These are phyloP conservation scores for Erpetoichthys calabaricus DNA, from an alignment of 2,797 vertebrate species.

Conservation along the genomic window DNA sequence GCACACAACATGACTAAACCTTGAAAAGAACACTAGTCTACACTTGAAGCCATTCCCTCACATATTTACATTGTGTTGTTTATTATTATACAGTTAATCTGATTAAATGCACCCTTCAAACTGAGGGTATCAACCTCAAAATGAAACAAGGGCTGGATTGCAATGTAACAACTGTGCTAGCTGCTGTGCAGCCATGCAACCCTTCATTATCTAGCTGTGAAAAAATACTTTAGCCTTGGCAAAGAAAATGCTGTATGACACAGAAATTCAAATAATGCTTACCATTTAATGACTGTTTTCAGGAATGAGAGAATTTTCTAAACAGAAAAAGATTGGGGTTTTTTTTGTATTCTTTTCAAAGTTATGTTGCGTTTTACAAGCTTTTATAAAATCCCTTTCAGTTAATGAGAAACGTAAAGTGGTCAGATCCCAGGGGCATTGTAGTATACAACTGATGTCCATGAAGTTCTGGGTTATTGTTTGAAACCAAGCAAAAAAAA, in stretches of 20 bases:
- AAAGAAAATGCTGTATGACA: no score
- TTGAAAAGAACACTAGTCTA: no score
- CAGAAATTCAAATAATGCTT: neutral
- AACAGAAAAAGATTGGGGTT: neutral
- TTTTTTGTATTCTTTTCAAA: conserved; percentile 1
- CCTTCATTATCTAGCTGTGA: neutral
- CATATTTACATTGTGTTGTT: no score
- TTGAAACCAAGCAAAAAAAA: neutral
- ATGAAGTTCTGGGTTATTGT: neutral
- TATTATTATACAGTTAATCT: no score
- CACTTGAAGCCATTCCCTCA: no score
- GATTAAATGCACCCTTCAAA: no score
- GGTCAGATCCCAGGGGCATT: neutral
- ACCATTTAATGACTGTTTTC: neutral
- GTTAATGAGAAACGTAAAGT: neutral
- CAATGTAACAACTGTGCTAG: no score
- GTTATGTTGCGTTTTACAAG: neutral
- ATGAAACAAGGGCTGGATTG: no score
- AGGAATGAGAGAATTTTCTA: neutral
- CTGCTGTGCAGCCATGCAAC: no score
- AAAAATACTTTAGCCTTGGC: neutral
- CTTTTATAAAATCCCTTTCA: neutral
- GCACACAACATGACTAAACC: no score
- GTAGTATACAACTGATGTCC: conserved; percentile 4
- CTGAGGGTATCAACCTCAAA: no score